Base-by-base conservation (phyloP, 1,140 invertebrate genomes). In the Lethocerus indicus region DNA sequence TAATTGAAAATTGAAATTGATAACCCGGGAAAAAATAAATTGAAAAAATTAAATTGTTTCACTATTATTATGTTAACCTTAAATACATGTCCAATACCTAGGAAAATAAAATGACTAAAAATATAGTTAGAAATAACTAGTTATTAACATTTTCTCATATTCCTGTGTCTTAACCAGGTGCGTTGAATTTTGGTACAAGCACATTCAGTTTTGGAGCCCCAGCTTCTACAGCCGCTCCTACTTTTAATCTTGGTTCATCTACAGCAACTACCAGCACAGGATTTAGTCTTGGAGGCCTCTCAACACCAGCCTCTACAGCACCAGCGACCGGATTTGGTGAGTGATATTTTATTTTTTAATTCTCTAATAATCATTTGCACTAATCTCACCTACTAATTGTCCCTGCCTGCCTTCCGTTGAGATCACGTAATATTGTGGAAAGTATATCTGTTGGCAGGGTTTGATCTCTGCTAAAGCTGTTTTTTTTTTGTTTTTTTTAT, bases 211-310 rank as follows among this genome's bases (percentile, higher is more conserved):
- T 65, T 52, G 63, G 62, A 3, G 54, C 60, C 12, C 54, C 61
- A 5, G 47, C 53, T 13, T 45, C 60, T 21, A 50, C 54, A 14
- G 56, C 58, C 13, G 50, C 60, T 37, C 60, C 62, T 51, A 60
- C 59, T 45, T 54, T 53, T 32, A 57, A 59, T 20, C 69, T 72
- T 51, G 67, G 69, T 20, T 60, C 61, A 52, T 60, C 61, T 24
- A 56, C 59, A 9, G 54, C 63, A 0, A 61, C 69, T 0, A 62
- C 66, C 2, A 57, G 58, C 12, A 56, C 56, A 29, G 54, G 55
- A 6, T 58, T 64, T 43, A 59, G 58, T 47, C 52, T 67, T 29
- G 58, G 63, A 24, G 70, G 68, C 56, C 65, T 63, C 5, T 51
- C 62, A 6, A 57, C 61, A 1, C 56, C 63, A 0, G 63, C 61